Conservation (phyloP, 2,797 vertebrate species). For the Halcyon chelicuti region DNA sequence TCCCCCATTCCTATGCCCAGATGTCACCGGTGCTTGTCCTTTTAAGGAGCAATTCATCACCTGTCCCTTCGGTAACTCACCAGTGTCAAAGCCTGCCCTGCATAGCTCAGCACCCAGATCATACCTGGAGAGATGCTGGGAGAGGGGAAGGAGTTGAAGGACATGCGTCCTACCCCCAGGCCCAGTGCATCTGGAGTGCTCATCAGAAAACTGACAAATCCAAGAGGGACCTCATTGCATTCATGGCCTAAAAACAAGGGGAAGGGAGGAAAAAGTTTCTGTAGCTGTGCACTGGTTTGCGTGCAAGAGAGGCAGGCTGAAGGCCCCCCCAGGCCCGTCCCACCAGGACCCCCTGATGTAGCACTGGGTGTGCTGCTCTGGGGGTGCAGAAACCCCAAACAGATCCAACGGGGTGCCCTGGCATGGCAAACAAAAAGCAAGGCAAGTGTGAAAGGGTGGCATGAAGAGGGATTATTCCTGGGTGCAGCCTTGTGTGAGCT, state of each 20-base stretch:
- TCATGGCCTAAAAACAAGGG: not conserved
- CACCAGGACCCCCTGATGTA: too few species aligned
- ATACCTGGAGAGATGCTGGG: not conserved
- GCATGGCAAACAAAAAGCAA: not conserved
- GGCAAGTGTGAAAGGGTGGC: not conserved
- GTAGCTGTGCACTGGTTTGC: not conserved
- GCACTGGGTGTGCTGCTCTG: not conserved
- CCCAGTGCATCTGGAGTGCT: not conserved
- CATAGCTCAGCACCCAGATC: not conserved
- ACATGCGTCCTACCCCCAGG: not conserved
- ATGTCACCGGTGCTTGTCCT: not conserved
- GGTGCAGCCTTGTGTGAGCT: not conserved
- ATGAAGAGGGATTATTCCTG: not conserved
- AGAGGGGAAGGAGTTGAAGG: not conserved
- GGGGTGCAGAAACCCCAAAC: not conserved
- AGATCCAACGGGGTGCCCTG: rapidly evolving
- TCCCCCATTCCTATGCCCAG: not conserved
- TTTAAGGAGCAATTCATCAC: not conserved
- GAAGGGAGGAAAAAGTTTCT: not conserved
- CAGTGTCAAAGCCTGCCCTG: not conserved
- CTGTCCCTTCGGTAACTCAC: not conserved
- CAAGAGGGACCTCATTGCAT: not conserved
- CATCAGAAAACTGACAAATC: not conserved
- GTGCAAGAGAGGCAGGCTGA: not conserved
- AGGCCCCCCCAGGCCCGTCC: too few species aligned